phyloP scores from a whole-genome alignment of 2,113 vertebrate genomes.

The Climacteris rufus region DNA sequence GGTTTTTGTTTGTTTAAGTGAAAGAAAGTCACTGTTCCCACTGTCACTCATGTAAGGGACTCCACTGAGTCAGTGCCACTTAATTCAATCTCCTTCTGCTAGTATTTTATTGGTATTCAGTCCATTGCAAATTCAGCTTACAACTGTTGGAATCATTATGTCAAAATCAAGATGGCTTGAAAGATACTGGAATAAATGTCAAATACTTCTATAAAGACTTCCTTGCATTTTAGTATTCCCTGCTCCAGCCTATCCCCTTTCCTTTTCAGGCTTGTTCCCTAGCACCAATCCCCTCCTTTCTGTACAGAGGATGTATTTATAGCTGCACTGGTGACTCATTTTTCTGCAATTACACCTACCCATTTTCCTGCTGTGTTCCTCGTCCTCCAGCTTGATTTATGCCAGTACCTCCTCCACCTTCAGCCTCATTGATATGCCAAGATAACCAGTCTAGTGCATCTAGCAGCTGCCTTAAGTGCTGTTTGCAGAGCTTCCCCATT shows the following conservation, averaged over 20 bases:
- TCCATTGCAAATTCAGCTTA: background rate
- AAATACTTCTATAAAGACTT: background rate
- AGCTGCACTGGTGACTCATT: constrained; percentile 26
- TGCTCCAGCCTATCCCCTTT: background rate
- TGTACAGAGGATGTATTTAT: constrained; percentile 26
- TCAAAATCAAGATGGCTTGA: background rate
- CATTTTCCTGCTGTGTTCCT: constrained; percentile 15
- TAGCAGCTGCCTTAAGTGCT: background rate
- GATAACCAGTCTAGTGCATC: background rate
- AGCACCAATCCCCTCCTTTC: background rate
- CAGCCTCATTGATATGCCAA: constrained; percentile 2
- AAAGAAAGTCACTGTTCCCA: background rate
- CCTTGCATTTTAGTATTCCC: background rate
- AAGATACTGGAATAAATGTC: background rate
- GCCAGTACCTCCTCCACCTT: background rate
- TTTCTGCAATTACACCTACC: constrained; percentile 45
- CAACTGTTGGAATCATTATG: background rate
- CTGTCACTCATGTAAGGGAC: background rate
- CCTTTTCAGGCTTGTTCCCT: background rate
- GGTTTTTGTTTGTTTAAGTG: background rate
- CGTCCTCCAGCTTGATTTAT: constrained; percentile 6
- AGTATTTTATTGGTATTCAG: background rate
- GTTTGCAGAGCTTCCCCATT: background rate
- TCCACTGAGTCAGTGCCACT: background rate
- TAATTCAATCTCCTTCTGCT: background rate